Base-by-base conservation (phyloP, 2,888 invertebrate species). In the Melanotus villosus region DNA sequence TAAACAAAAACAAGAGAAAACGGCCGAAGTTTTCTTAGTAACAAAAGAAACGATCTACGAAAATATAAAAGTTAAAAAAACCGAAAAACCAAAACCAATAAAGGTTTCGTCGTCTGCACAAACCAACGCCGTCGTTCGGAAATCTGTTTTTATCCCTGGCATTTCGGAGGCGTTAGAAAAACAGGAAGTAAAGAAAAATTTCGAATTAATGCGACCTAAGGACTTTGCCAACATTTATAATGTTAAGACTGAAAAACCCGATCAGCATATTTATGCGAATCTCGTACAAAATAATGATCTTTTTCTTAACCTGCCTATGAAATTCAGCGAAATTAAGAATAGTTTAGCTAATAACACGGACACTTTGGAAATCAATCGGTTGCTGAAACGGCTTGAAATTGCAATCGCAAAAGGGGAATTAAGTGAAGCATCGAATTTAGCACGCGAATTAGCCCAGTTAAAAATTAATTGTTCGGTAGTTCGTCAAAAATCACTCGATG, bases 321-420 rank as follows among this genome's bases (percentile, higher is more conserved):
- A 77, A 38, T 76, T 82, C 7, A 75, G 65, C 32, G 80, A 81
- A 23, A 68, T 81, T 16, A 82, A 80, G 71, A 78, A 78, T 66
- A 79, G 75, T 58, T 63, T 78, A 45, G 72, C 71, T 19, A 77
- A 65, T 38, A 86, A 85, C 72, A 87, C 87, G 76, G 89, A 89
- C 78, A 90, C 89, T 1, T 80, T 90, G 72, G 89, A 89, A 65
- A 88, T 90, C 57, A 90, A 89, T 50, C 85, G 88, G 78, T 83
- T 93, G 73, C 86, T 94, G 75, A 88, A 89, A 80, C 88, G 92
- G 82, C 85, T 95, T 60, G 94, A 95, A 83, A 88, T 88, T 63
- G 92, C 94, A 1, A 95, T 95, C 77, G 90, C 92, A 1, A 90
- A 89, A 79, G 94, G 94, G 5, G 90, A 94, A 78, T 90, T 93